These are phyloP conservation scores for Spilarctia lutea DNA, from an alignment of 2,888 invertebrate species.

Conservation along the genomic window DNA sequence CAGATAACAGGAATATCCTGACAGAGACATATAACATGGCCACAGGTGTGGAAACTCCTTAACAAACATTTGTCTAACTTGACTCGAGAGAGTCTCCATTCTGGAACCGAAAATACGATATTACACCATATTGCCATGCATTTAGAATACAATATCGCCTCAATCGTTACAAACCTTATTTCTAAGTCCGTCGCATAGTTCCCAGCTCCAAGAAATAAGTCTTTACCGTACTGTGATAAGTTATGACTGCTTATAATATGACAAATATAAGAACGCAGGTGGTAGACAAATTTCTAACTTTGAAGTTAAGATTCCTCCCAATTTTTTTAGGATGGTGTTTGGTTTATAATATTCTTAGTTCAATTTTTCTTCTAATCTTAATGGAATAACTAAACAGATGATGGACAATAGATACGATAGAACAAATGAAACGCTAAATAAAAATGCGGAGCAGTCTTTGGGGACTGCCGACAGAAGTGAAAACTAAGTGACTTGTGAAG, in stretches of 20 bases:
- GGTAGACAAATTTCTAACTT: slow-evolving; percentile 24
- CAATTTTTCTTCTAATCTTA: not conserved
- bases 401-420: not conserved
- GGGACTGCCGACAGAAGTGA: too few species aligned
- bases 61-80: slow-evolving; percentile 70
- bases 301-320: slow-evolving; percentile 2
- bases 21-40: slow-evolving; percentile 63
- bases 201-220: slow-evolving; percentile 49
- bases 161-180: slow-evolving; percentile 29
- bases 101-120: slow-evolving; percentile 44
- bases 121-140: slow-evolving; percentile 40
- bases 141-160: slow-evolving; percentile 35
- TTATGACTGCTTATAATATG: slow-evolving; percentile 50
- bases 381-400: not conserved
- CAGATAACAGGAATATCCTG: slow-evolving; percentile 55
- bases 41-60: slow-evolving; percentile 66
- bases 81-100: slow-evolving; percentile 48
- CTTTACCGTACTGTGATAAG: slow-evolving; percentile 47
- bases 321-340: not conserved
- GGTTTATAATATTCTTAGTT: not conserved
- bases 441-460: too few species aligned
- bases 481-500: too few species aligned
- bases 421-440: too few species aligned
- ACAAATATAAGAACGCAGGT: slow-evolving; percentile 41
- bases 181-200: slow-evolving; percentile 50